A percentile compares a stretch with the other conserved stretches of the same genome.
Conservation (phyloP, 53 echinoderm and acorn worm species). For the Antedon mediterranea region DNA sequence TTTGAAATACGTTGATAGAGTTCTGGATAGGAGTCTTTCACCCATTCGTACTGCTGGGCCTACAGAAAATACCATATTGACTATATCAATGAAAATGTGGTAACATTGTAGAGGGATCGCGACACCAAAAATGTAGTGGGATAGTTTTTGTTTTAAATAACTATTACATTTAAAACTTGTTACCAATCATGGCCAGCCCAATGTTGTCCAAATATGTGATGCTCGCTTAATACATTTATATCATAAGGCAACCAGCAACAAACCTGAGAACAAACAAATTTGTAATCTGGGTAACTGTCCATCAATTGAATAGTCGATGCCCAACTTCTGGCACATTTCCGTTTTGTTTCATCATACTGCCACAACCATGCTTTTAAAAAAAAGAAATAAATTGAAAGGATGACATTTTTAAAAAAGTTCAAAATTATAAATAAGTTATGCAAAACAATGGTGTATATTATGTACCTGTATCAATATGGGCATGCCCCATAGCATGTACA, state of each 20-base stretch:
- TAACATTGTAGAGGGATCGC: neutral
- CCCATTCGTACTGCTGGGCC: slow-evolving; percentile 92
- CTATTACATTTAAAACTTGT: too few species aligned
- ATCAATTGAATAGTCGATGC: slow-evolving; percentile 45
- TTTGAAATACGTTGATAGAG: slow-evolving; percentile 34
- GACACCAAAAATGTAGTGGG: too few species aligned
- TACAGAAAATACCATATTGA: slow-evolving; percentile 9
- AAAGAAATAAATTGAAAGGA: too few species aligned
- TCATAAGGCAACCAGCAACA: neutral
- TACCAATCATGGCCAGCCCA: too few species aligned
- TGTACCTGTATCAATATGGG: slow-evolving; percentile 83
- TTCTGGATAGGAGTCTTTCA: slow-evolving; percentile 33
- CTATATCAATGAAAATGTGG: neutral
- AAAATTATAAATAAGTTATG: neutral
- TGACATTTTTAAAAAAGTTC: too few species aligned
- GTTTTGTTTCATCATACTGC: slow-evolving; percentile 79
- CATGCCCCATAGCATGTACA: slow-evolving; percentile 75
- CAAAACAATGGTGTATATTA: neutral
- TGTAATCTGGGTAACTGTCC: slow-evolving; percentile 52
- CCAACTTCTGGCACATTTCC: slow-evolving; percentile 85
- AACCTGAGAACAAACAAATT: slow-evolving; percentile 90
- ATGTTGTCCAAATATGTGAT: too few species aligned
- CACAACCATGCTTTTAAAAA: slow-evolving; percentile 67
- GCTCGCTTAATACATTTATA: too few species aligned
- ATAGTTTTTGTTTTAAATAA: too few species aligned